Base-by-base conservation (phyloP, 2,797 vertebrate species). In the Argya squamiceps region DNA sequence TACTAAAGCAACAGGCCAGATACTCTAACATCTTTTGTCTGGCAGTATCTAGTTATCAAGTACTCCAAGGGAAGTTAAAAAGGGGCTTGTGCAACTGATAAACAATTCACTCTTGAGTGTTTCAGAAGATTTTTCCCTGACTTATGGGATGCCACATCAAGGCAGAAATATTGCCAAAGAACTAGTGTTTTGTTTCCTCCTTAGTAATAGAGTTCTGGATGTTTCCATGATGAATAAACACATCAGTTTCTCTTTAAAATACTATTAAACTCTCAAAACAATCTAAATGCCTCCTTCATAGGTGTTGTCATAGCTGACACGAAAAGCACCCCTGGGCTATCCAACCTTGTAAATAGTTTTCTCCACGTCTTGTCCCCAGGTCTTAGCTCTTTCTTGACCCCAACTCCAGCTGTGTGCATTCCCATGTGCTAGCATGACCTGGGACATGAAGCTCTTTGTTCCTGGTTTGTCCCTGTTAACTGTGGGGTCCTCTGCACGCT, bases 401-500 rank as follows among this genome's bases (percentile, higher is more conserved):
- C 44, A 39, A 47, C 0, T 11, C 44, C 50, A 62, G 55, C 32
- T 0, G 0, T 20, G 24, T 23, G 9, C 2, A 11, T 83, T 53
- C 20, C 74, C 30, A 36, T 1, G 1, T 0, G 0, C 30, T 63
- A 46, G 19, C 12, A 10, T 44, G 52, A 49, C 24, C 46, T 43
- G 27, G 44, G 59, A 69, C 15, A 10, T n/a, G 41, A 39, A 71
- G 24, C 18, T 91, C 34, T 26, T 26, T 13, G 2, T n/a, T 92
- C 74, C 47, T 16, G 5, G 10, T 24, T 46, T 27, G 27, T 30
- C 7, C 10, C 27, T 69, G 2, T 20, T 43, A 56, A 26, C 9
- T 34, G 10, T 30, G n/a, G 26, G 26, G 12, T 65, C 36, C 80
- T 75, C 41, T 19, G 22, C 29, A 11, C 1, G 1, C 30, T 9